Evolutionary conservation across 2,888 invertebrate genomes (phyloP), one percentile per base, ranked within the genome.

Genomic region (Gnatocerus cornutus): DNA sequence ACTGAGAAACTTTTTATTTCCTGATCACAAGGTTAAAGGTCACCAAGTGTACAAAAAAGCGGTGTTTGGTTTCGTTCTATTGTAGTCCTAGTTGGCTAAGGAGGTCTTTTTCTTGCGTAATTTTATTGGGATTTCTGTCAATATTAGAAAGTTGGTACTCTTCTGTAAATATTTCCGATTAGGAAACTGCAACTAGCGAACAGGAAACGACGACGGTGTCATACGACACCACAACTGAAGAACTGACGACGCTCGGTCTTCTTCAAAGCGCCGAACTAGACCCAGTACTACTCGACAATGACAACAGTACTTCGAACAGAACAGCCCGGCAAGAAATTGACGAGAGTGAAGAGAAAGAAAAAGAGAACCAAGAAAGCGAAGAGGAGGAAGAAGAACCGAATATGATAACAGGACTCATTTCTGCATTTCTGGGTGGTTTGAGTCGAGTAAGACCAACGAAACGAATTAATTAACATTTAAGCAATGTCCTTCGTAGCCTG

Each of bases 391-490:
- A 82, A 6, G 82, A 81, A 21, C 80, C 77, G 39, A 83, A 84
- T 72, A 80, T 83, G 78, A 68, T 83, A 27, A 83, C 82, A 16
- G 82, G 84, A 16, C 73, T 86, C 12, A 71, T 85, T 56, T 81
- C 83, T 5, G 82, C 84, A n/a, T 82, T 85, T 74, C 72, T 85
- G 7, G 82, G 85, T 65, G 83, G 84, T 52, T 74, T 85, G 8
- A 84, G 84, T 71, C 82, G 76, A 76, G 85, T 84, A 79, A 77
- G 63, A 33, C 2, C 1, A 1, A 3, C 21, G 21, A 21, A 33
- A 33, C n/a, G 33, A 33, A 33, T 4, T 33, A 6, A 33, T 33
- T 33, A 9, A 9, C 33, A 33, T 33, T 29, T 33, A 6, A 9
- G 33, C 6, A 8, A 14, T 43, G 7, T 8, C 10, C n/a, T 53